Conservation (phyloP, 2,888 invertebrate species). For the Hypomecis punctinalis region DNA sequence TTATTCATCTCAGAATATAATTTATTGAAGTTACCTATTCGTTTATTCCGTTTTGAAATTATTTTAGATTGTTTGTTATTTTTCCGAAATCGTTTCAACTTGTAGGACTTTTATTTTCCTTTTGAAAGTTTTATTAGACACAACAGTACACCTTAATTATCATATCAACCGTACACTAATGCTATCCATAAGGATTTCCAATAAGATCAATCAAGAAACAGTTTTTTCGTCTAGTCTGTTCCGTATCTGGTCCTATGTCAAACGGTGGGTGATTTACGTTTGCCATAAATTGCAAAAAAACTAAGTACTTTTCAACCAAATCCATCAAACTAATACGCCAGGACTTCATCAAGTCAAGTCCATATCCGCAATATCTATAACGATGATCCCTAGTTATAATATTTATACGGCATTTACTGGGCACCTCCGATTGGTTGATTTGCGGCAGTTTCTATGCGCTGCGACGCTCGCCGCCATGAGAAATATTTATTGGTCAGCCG, state of each 20-base stretch:
- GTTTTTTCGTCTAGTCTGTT: too few relatives aligned
- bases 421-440: constrained; percentile 84
- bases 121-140: too few relatives aligned
- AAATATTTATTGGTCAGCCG: constrained; percentile 80
- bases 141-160: too few relatives aligned
- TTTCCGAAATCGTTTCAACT: too few relatives aligned
- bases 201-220: too few relatives aligned
- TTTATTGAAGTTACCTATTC: neutral
- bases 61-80: too few relatives aligned
- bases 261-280: too few relatives aligned
- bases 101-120: too few relatives aligned
- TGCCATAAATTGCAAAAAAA: neutral
- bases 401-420: constrained; percentile 64
- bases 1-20: neutral
- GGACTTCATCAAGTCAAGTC: constrained; percentile 5
- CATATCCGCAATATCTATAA: constrained; percentile 32
- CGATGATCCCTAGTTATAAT: constrained; percentile 75
- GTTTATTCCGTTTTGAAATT: too few relatives aligned
- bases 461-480: constrained; percentile 76
- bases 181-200: too few relatives aligned
- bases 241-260: too few relatives aligned
- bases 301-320: neutral
- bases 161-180: too few relatives aligned
- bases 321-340: constrained; percentile 16
- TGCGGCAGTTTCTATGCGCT: constrained; percentile 81